Evolutionary conservation across 2,888 invertebrate species (phyloP).

Genomic region (Lysandra bellargus): DNA sequence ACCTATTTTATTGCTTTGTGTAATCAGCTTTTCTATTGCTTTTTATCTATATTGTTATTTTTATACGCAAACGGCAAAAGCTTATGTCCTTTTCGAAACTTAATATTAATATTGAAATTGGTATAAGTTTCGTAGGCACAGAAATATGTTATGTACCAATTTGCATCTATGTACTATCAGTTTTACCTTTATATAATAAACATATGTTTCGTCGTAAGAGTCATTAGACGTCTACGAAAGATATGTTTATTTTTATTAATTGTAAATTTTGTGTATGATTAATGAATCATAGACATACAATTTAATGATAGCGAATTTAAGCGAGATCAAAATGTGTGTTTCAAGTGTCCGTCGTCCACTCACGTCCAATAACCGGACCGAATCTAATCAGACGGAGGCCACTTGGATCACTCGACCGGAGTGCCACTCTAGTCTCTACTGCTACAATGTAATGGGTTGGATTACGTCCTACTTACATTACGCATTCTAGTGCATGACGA

Average conservation of each 20-base stretch:
- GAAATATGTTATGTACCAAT: too few relatives aligned
- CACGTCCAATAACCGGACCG: conserved; percentile 61
- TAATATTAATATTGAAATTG: neutral
- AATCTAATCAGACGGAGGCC: conserved; percentile 63
- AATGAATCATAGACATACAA: neutral
- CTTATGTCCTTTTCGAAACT: neutral
- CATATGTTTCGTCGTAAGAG: too few relatives aligned
- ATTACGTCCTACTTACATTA: conserved; percentile 5
- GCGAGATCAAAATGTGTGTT: conserved; percentile 32
- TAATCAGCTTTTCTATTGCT: neutral
- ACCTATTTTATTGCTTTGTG: conserved; percentile 14
- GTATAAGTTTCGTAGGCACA: too few relatives aligned
- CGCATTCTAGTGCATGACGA: neutral
- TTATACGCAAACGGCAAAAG: neutral
- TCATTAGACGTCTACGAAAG: too few relatives aligned
- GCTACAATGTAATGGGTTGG: conserved; percentile 39
- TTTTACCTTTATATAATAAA: too few relatives aligned
- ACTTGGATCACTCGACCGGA: conserved; percentile 53
- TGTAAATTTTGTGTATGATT: too few relatives aligned
- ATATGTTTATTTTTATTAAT: too few relatives aligned
- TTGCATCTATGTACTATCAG: too few relatives aligned
- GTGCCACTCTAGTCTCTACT: conserved; percentile 52
- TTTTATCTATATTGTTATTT: neutral
- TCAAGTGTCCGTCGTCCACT: conserved; percentile 48
- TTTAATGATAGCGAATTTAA: conserved; percentile 10